A percentile compares a stretch with the other conserved stretches of the same genome.
Evolutionary conservation across 2,113 vertebrate species (phyloP).

Genomic region (Solenodon paradoxus): DNA sequence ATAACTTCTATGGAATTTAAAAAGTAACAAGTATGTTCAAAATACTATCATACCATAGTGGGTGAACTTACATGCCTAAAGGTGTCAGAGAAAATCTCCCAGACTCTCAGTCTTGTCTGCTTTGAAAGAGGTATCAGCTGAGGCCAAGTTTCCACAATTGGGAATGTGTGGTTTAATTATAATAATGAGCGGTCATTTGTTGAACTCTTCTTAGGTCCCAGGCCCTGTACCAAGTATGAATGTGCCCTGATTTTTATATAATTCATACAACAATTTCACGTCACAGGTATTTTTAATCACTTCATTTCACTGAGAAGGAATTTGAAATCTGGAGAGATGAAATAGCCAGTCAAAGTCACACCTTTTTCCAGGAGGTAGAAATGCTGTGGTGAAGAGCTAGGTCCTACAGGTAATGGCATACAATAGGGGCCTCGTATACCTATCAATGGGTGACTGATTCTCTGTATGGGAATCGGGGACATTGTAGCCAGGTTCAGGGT

Average conservation of each 20-base stretch:
- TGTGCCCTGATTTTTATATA: background rate
- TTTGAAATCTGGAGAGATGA: background rate
- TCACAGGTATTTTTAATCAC: background rate
- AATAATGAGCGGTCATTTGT: background rate
- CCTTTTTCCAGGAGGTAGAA: background rate
- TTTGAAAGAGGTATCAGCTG: background rate
- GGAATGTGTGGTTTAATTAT: background rate
- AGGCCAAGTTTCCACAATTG: background rate
- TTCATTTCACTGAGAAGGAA: background rate
- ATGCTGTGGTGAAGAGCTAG: background rate
- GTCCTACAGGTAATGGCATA: background rate
- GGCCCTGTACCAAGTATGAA: background rate
- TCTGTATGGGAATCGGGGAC: background rate
- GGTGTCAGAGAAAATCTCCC: background rate
- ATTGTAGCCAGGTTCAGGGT: background rate
- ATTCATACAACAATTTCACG: background rate
- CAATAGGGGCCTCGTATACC: background rate
- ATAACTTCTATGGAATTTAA: background rate
- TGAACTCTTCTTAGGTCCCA: background rate
- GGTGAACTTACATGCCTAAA: background rate
- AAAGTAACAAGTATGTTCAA: background rate
- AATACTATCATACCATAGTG: background rate
- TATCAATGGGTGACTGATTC: background rate
- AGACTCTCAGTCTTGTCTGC: background rate
- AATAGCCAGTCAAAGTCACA: background rate